phyloP scores from a whole-genome alignment of 2,797 vertebrate genomes.

The Valencia hispanica region DNA sequence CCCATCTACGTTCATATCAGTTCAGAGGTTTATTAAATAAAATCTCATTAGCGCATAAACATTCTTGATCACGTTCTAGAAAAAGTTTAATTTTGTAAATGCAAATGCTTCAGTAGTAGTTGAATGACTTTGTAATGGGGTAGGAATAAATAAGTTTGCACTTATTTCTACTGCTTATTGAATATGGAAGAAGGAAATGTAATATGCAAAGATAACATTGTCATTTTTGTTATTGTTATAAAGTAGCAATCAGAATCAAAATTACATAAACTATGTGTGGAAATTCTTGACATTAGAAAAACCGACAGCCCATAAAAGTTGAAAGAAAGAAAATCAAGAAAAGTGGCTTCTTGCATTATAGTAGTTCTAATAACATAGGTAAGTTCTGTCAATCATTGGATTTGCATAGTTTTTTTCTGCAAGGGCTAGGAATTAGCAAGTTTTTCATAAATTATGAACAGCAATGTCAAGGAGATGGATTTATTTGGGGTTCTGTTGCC shows the following conservation, averaged over 20 bases:
- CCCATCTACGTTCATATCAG: conserved; percentile 28
- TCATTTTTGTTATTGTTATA: not conserved
- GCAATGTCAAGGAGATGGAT: not conserved
- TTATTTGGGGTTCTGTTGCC: not conserved
- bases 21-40: not conserved
- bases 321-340: not conserved
- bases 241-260: not conserved
- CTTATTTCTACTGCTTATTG: not conserved
- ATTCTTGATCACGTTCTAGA: not conserved
- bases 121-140: not conserved
- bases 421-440: not conserved
- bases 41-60: not conserved
- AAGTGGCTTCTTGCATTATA: no score
- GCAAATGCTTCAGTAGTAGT: not conserved
- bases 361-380: not conserved
- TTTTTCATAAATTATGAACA: not conserved
- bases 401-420: no score
- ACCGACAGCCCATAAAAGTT: not conserved
- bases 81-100: no score
- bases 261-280: not conserved
- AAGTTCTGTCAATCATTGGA: not conserved
- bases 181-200: not conserved
- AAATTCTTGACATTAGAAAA: not conserved
- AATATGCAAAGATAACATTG: not conserved
- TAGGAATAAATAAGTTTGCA: not conserved